These are phyloP conservation scores for Halichoerus grypus DNA, from an alignment of 2,113 vertebrate genomes.

Conservation along the genomic window DNA sequence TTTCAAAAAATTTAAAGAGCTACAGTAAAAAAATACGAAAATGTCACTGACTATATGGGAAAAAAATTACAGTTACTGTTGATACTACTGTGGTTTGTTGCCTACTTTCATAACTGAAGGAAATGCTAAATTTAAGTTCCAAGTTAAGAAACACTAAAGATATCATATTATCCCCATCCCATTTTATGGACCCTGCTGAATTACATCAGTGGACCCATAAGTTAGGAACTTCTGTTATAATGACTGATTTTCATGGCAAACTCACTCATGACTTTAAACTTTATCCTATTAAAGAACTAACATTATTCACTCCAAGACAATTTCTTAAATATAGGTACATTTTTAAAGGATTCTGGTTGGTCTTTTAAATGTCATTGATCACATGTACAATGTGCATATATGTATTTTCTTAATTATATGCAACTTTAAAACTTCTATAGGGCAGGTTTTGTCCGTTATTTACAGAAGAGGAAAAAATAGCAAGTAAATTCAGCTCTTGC, in stretches of 20 bases:
- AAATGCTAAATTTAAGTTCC: slow-evolving; percentile 18
- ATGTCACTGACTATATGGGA: not conserved
- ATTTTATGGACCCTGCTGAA: not conserved
- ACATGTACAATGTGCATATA: not conserved
- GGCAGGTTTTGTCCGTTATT: not conserved
- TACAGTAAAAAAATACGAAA: not conserved
- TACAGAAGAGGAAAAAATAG: not conserved
- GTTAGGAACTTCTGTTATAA: not conserved
- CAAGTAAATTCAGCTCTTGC: not conserved
- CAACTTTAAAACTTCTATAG: not conserved
- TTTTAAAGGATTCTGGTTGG: not conserved
- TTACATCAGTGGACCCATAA: not conserved
- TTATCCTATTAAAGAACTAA: not conserved
- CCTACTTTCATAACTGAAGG: not conserved
- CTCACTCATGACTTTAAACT: not conserved
- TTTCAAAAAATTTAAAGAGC: not conserved
- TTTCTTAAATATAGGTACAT: not conserved
- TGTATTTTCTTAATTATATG: not conserved
- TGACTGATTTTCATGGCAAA: not conserved
- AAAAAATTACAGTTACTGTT: not conserved
- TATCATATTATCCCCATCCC: not conserved
- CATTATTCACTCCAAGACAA: not conserved
- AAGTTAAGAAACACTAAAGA: not conserved
- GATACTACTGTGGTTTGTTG: not conserved
- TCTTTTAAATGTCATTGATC: not conserved